Base-by-base conservation (phyloP, 1,140 invertebrate genomes). In the Popillia japonica region DNA sequence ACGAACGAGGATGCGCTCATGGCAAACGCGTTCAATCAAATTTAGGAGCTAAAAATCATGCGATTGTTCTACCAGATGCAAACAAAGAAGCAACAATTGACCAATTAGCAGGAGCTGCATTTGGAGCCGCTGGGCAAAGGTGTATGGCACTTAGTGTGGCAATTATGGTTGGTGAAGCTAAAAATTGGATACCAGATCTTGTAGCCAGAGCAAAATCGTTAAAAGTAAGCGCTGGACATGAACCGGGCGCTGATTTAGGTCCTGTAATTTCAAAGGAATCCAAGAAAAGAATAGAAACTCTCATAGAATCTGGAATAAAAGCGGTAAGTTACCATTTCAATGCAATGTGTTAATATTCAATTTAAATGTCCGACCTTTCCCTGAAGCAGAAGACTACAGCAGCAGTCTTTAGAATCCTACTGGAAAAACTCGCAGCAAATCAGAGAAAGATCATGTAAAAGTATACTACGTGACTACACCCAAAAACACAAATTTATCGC, bases 21-120 rank as follows among this genome's bases (percentile, higher is more conserved):
- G 97, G 98, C 11, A 99, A 99, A 87, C 91, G 98, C 61, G 97
- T 99, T 0, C 98, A 99, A 87, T 96, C 95, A 72, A 99, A 99
- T 86, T 98, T 99, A 96, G 98, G 98, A 22, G 98, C 99, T 0
- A 99, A 99, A 88, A 99, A 99, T 87, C 99, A 99, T 87, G 98
- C 98, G 77, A 93, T 99, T 7, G 92, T 99, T 44, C 91, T 99
- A 90, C 94, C 97, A 17, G 98, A 99, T 89, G 98, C 98, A 11
- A 98, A 99, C 86, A 99, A 99, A 87, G 97, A 98, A 85, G 94
- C 96, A 83, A 97, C 97, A 0, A 88, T 99, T 0, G 99, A 98
- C 80, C 95, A 97, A 85, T 89, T 99, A 55, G 92, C 95, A 34
- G 98, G 98, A 0, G 98, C 98, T 40, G 98, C 97, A 0, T 99